These are phyloP conservation scores for Ispidina picta DNA, from an alignment of 2,797 vertebrate genomes.

Conservation along the genomic window DNA sequence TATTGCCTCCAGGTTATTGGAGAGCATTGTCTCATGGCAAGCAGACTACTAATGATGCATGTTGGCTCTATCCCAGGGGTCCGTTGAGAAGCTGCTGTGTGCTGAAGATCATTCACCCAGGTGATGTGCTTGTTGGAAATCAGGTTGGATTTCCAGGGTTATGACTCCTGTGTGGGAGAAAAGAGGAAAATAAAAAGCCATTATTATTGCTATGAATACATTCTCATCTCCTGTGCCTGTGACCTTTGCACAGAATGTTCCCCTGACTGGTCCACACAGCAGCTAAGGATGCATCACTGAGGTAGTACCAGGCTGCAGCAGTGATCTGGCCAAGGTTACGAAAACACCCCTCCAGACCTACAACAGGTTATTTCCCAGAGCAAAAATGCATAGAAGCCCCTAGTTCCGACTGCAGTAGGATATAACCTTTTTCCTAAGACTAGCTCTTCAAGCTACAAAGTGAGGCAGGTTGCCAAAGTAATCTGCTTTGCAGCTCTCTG, in stretches of 20 bases:
- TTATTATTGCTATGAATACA: not conserved
- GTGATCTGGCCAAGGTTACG: not conserved
- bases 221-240: not conserved
- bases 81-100: constrained; percentile 67
- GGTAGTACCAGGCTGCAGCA: not conserved
- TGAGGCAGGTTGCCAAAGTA: not conserved
- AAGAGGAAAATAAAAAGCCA: not conserved
- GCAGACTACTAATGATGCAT: constrained; percentile 63
- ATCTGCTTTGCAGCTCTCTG: not conserved
- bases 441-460: not conserved
- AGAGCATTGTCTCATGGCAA: constrained; percentile 62
- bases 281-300: not conserved
- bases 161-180: constrained; percentile 40
- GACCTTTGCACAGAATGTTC: not conserved
- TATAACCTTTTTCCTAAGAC: not conserved
- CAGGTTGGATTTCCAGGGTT: constrained; percentile 49
- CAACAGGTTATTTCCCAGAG: not conserved
- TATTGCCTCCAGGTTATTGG: constrained; percentile 24
- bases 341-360: not conserved
- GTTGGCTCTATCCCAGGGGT: constrained; percentile 76
- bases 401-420: not conserved
- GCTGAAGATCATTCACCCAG: constrained; percentile 62
- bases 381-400: not conserved
- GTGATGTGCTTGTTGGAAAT: constrained; percentile 53
- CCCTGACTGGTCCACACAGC: not conserved